Conservation (phyloP, 2,113 vertebrate species). For the Mystacornis crossleyi region DNA sequence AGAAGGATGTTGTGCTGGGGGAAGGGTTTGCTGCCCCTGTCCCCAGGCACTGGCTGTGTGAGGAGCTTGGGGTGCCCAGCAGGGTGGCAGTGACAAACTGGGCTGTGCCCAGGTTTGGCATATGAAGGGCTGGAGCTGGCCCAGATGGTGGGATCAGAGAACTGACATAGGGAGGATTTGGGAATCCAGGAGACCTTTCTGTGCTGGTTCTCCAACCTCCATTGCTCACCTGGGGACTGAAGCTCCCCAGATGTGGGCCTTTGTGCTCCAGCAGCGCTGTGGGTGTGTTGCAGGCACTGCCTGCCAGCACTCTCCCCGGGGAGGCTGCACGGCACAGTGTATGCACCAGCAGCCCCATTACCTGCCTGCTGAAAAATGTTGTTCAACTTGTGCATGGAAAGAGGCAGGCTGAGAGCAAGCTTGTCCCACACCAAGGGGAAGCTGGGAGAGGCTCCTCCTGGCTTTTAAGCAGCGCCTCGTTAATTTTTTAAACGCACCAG, state of each 20-base stretch:
- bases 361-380: conserved; percentile 51
- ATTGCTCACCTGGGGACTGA: neutral
- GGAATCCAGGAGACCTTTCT: neutral
- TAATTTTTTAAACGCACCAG: conserved; percentile 58
- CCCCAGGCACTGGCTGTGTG: rapidly evolving
- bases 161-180: neutral
- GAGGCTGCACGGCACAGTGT: neutral
- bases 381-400: conserved; percentile 57
- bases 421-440: conserved; percentile 45
- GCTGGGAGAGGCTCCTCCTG: conserved; percentile 45
- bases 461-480: conserved; percentile 57
- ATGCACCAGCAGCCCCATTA: conserved; percentile 41
- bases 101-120: neutral
- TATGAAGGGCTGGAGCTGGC: neutral
- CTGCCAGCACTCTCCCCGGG: neutral
- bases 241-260: neutral
- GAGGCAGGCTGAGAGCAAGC: conserved; percentile 42
- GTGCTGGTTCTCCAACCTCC: neutral
- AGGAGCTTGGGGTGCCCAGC: neutral
- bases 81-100: neutral
- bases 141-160: neutral
- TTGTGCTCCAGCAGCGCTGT: neutral
- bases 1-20: neutral
- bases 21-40: neutral
- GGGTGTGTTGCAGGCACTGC: conserved; percentile 24